Conservation (phyloP, 1,140 invertebrate genomes). For the Zophobas morio region DNA sequence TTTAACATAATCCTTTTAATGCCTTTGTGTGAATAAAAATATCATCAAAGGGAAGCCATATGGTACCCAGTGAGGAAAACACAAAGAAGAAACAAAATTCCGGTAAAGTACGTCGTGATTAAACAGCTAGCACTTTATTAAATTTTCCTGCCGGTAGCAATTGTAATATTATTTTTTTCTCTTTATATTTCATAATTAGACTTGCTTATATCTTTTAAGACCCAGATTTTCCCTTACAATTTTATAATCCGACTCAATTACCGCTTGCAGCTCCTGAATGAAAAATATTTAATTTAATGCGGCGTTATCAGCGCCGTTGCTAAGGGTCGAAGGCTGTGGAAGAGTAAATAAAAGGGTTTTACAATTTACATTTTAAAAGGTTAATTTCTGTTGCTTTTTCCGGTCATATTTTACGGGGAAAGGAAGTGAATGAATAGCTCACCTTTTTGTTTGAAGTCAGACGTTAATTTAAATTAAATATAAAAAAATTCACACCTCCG, state of each 20-base stretch:
- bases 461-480: background rate
- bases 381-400: constrained; percentile 17
- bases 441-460: background rate
- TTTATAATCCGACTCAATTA: background rate
- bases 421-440: background rate
- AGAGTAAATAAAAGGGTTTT: constrained; percentile 13
- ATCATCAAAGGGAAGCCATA: no score
- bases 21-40: no score
- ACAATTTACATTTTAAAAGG: constrained; percentile 17
- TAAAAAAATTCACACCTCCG: background rate
- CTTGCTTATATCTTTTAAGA: no score
- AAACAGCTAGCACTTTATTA: no score
- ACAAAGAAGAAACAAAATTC: no score
- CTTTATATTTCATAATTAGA: no score
- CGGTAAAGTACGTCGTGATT: no score
- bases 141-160: no score
- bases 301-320: background rate
- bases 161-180: no score
- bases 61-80: no score
- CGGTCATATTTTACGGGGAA: background rate
- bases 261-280: background rate
- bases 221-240: background rate
- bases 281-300: constrained; percentile 6
- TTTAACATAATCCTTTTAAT: no score
- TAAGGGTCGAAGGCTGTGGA: background rate